phyloP scores from a whole-genome alignment of 2,113 vertebrate genomes.

The Emydura subglobosa region DNA sequence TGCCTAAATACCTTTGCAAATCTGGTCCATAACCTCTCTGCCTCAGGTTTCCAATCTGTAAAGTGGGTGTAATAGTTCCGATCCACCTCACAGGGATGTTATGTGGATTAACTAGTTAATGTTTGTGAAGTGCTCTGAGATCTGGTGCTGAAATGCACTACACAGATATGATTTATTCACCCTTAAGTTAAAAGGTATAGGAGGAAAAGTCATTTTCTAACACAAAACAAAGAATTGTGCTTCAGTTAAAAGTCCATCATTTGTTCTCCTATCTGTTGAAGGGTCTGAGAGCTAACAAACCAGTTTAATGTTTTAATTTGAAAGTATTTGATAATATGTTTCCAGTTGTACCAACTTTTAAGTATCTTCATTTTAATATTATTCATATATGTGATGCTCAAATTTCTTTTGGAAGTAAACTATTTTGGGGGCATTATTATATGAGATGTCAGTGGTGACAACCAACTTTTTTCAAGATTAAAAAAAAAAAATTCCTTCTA shows the following conservation, averaged over 20 bases:
- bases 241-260: background rate
- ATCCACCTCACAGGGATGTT: background rate
- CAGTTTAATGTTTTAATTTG: background rate
- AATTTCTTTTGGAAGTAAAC: background rate
- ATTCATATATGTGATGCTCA: background rate
- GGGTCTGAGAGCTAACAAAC: background rate
- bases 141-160: background rate
- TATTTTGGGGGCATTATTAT: background rate
- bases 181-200: background rate
- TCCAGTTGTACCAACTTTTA: background rate
- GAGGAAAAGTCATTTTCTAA: background rate
- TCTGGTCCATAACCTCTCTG: background rate
- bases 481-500: background rate
- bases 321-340: background rate
- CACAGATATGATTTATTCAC: background rate
- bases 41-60: background rate
- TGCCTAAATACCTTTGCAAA: background rate
- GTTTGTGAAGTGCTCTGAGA: background rate
- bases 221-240: background rate
- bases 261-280: background rate
- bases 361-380: background rate
- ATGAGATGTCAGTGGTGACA: background rate
- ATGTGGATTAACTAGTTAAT: background rate
- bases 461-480: background rate
- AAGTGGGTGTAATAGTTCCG: background rate